Percentiles rank a stretch among this genome's conserved stretches.
Evolutionary conservation across 1,140 invertebrate species (phyloP).

Genomic region (Drosophila sucinea): DNA sequence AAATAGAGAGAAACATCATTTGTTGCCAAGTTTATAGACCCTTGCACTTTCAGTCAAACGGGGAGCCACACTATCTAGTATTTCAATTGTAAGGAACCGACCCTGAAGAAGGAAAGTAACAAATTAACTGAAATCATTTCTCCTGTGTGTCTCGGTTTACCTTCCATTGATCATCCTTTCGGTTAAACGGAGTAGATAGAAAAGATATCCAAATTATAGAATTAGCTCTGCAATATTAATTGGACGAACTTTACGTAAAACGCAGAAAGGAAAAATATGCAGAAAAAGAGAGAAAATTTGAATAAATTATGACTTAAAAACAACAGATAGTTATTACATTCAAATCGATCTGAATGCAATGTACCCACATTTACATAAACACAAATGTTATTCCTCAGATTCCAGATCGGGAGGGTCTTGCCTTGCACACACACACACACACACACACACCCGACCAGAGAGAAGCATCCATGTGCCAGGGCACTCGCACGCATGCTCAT

Average conservation of each 20-base stretch:
- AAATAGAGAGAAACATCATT: neutral
- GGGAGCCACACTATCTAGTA: neutral
- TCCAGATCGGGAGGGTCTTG: neutral
- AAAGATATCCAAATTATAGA: no score
- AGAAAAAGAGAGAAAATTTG: no score
- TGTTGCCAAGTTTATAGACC: neutral
- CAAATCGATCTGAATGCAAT: neutral
- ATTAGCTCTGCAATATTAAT: no score
- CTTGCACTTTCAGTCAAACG: neutral
- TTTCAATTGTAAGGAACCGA: no score
- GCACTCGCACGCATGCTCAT: slow-evolving; percentile 50
- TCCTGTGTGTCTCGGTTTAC: no score
- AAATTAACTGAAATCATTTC: no score
- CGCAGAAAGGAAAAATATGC: neutral
- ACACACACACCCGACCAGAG: slow-evolving; percentile 13
- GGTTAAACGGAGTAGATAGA: no score
- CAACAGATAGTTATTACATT: neutral
- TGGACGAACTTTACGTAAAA: no score
- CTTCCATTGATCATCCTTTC: no score
- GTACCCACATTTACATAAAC: neutral
- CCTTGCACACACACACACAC: slow-evolving; percentile 13
- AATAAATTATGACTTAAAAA: no score
- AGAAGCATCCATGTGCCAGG: neutral
- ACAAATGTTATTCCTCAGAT: neutral
- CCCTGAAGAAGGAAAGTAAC: no score